Conservation (phyloP, 1,140 invertebrate genomes). For the Neodiprion pinetum region DNA sequence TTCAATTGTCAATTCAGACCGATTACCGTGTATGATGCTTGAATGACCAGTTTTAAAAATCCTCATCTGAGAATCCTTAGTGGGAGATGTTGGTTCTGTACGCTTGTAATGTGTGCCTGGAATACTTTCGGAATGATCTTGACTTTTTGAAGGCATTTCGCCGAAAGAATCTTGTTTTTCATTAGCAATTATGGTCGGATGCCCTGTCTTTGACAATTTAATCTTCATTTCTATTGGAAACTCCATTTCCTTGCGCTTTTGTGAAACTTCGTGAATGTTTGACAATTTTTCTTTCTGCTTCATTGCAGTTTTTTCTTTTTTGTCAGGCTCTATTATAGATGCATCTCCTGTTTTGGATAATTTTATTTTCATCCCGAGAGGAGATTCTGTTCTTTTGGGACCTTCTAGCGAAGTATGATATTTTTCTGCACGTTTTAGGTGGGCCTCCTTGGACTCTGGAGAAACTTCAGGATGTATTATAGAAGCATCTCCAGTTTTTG, state of each 20-base stretch:
- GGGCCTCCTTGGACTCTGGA: conserved; percentile 32
- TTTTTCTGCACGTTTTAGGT: conserved; percentile 37
- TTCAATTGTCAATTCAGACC: conserved; percentile 50
- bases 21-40: conserved; percentile 33
- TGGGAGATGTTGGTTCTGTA: conserved; percentile 17
- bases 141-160: conserved; percentile 26
- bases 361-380: conserved; percentile 46
- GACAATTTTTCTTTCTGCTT: conserved; percentile 31
- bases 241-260: conserved; percentile 40
- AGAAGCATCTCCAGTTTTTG: conserved; percentile 51
- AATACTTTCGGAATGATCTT: conserved; percentile 24
- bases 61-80: conserved; percentile 37
- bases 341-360: conserved; percentile 42
- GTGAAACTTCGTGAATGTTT: conserved; percentile 20
- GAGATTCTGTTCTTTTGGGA: conserved; percentile 45
- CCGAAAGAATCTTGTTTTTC: conserved; percentile 39
- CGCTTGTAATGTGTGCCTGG: conserved; percentile 28
- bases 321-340: conserved; percentile 36
- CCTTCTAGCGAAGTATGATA: conserved; percentile 37
- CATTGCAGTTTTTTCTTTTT: conserved; percentile 29
- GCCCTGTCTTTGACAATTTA: conserved; percentile 53
- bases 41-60: conserved; percentile 36
- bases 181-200: conserved; percentile 48
- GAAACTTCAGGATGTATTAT: conserved; percentile 38
- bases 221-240: conserved; percentile 54